Evolutionary conservation across 2,888 invertebrate genomes (phyloP).

Genomic region (Ditula angustiorana): DNA sequence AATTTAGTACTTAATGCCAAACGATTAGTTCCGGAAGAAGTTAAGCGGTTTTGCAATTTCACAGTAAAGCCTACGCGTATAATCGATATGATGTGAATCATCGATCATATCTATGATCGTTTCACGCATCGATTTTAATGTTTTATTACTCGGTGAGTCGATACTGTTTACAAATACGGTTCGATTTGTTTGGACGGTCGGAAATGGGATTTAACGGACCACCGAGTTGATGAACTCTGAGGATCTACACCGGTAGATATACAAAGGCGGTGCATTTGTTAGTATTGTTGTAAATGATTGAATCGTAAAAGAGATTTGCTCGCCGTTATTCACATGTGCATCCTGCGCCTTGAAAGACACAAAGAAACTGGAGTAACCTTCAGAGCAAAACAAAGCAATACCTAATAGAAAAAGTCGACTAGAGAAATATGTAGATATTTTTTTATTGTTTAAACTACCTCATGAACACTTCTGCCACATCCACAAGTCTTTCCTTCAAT

Average conservation of each 20-base stretch:
- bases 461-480: no score
- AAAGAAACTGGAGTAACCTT: no score
- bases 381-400: no score
- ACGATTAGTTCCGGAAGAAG: constrained; percentile 62
- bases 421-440: no score
- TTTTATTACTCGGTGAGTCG: constrained; percentile 54
- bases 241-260: not conserved
- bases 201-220: constrained; percentile 56
- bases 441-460: no score
- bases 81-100: constrained; percentile 62
- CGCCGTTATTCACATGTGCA: not conserved
- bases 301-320: not conserved
- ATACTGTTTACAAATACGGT: constrained; percentile 56
- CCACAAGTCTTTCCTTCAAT: no score
- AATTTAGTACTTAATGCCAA: constrained; percentile 3
- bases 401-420: no score
- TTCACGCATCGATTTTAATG: constrained; percentile 56
- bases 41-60: constrained; percentile 63
- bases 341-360: not conserved
- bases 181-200: constrained; percentile 57
- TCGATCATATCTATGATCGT: constrained; percentile 62
- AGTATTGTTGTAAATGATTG: not conserved
- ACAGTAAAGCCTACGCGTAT: constrained; percentile 63
- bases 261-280: not conserved
- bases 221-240: constrained; percentile 42